These are phyloP conservation scores for Agrilus cyanescens DNA, from an alignment of 2,888 invertebrate species.

Conservation along the genomic window DNA sequence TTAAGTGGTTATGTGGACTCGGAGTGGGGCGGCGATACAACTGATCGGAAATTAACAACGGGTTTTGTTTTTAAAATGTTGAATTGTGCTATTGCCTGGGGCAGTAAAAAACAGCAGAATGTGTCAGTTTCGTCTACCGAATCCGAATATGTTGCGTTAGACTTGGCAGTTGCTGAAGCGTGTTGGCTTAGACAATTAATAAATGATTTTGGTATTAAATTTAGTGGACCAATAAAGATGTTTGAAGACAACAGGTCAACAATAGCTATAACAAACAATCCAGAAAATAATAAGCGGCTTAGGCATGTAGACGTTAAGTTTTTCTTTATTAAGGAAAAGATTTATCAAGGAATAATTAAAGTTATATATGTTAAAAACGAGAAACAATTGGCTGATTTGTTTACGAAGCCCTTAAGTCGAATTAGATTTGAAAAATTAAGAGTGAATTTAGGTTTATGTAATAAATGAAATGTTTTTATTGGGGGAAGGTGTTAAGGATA, in stretches of 20 bases:
- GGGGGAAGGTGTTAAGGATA: no score
- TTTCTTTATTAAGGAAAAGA: conserved; percentile 5
- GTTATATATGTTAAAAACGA: conserved; percentile 3
- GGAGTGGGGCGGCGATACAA: no score
- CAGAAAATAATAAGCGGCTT: conserved; percentile 5
- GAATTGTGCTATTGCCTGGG: no score
- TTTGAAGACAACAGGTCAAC: conserved; percentile 6
- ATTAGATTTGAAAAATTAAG: no score
- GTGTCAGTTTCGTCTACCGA: conserved; percentile 7
- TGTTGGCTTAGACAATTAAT: conserved; percentile 1
- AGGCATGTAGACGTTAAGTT: conserved; percentile 8
- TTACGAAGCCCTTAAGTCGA: conserved; percentile 3
- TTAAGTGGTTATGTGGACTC: no score
- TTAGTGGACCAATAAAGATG: conserved; percentile 1
- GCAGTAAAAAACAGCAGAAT: conserved; percentile 7
- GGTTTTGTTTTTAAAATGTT: no score
- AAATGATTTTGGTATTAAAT: background rate
- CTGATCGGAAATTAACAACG: no score
- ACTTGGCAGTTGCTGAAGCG: background rate
- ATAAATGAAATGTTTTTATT: no score
- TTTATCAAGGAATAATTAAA: background rate
- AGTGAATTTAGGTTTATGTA: no score
- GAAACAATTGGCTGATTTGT: conserved; percentile 4
- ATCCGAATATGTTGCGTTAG: conserved; percentile 5
- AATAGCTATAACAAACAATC: conserved; percentile 5